Conservation (phyloP, 2,797 vertebrate genomes). For the Micrastur ruficollis region DNA sequence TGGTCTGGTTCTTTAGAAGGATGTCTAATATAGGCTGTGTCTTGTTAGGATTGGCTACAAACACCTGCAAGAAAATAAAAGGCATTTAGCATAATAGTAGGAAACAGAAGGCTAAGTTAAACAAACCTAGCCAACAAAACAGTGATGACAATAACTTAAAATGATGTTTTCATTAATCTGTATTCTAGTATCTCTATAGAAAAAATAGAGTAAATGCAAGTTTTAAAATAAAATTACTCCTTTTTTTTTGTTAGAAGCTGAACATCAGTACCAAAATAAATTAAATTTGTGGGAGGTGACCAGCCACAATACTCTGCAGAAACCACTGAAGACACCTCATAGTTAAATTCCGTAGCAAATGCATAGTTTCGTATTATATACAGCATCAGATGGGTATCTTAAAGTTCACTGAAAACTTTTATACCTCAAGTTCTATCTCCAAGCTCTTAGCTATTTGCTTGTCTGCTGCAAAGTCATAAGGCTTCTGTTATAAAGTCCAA, state of each 20-base stretch:
- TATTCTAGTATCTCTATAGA: neutral
- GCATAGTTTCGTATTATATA: neutral
- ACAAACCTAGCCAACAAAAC: neutral
- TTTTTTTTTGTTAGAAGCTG: neutral
- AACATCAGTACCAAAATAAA: neutral
- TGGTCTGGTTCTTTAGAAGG: slow-evolving; percentile 96
- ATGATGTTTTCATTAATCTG: neutral
- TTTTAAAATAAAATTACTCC: neutral
- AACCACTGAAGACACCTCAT: neutral
- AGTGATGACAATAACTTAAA: neutral
- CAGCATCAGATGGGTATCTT: neutral
- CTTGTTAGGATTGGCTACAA: slow-evolving; percentile 97
- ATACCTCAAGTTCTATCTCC: neutral
- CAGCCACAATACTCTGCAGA: neutral
- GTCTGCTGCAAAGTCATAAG: neutral
- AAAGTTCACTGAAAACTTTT: neutral
- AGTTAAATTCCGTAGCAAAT: neutral
- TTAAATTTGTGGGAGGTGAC: neutral
- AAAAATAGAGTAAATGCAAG: neutral
- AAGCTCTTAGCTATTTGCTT: neutral
- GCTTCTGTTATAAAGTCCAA: neutral
- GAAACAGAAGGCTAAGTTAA: neutral
- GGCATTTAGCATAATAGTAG: neutral
- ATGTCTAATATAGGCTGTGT: slow-evolving; percentile 97
- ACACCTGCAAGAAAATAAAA: slow-evolving; percentile 81